phyloP scores from a whole-genome alignment of 2,113 vertebrate genomes.

The Cnemophilus loriae region DNA sequence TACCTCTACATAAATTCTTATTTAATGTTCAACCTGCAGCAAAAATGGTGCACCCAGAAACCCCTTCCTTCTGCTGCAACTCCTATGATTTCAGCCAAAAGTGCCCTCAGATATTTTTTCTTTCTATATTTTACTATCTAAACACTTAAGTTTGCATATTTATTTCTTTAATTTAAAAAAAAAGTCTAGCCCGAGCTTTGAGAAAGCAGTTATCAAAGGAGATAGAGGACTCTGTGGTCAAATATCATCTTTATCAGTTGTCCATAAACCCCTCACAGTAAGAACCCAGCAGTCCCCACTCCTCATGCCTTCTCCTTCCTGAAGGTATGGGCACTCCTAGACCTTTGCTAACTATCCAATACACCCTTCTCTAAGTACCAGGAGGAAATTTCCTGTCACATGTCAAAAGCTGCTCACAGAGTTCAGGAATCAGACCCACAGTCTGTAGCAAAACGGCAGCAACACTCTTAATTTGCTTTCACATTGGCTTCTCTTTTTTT shows the following conservation, averaged over 20 bases:
- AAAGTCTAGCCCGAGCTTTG: not conserved
- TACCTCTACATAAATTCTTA: not conserved
- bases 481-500: not conserved
- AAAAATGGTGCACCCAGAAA: not conserved
- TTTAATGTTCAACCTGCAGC: not conserved
- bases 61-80: not conserved
- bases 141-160: not conserved
- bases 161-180: not conserved
- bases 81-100: not conserved
- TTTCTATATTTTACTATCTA: not conserved
- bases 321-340: not conserved
- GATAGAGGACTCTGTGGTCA: not conserved
- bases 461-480: not conserved
- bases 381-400: not conserved
- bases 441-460: not conserved
- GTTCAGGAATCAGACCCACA: not conserved
- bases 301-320: not conserved
- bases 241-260: not conserved
- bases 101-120: not conserved
- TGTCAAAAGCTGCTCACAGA: not conserved
- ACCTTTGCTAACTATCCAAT: not conserved
- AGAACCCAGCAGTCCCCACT: not conserved
- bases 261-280: not conserved
- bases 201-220: not conserved
- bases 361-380: not conserved